A percentile compares a stretch with the other conserved stretches of the same genome.
Conservation (phyloP, 2,113 vertebrate species). For the Notothenia rossii region DNA sequence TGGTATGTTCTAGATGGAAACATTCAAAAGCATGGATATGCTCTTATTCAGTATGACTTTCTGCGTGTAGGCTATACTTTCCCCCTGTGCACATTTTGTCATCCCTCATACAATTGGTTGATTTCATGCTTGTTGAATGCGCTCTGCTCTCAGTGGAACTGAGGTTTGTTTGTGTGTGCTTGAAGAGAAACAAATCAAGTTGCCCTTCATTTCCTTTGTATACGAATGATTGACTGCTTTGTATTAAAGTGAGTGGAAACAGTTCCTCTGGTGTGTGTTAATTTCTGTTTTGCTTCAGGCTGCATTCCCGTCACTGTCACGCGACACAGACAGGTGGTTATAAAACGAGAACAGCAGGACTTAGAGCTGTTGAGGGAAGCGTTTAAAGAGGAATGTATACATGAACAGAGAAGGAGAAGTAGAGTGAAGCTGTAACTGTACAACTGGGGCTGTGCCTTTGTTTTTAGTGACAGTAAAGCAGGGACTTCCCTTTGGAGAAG, state of each 20-base stretch:
- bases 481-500: not conserved
- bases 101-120: not conserved
- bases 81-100: not conserved
- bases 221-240: not conserved
- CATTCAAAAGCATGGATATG: not conserved
- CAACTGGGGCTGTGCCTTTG: no score
- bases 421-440: not conserved
- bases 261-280: not conserved
- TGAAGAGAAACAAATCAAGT: not conserved
- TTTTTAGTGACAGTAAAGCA: not conserved
- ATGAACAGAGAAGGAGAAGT: not conserved
- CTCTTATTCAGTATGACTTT: not conserved
- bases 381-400: not conserved
- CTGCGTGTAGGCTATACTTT: not conserved
- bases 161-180: not conserved
- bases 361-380: slow-evolving; percentile 5
- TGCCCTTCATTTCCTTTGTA: not conserved
- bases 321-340: not conserved
- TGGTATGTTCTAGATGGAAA: slow-evolving; percentile 9
- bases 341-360: slow-evolving; percentile 39
- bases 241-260: not conserved
- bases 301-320: not conserved
- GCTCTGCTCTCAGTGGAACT: not conserved
- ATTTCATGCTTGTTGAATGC: not conserved
- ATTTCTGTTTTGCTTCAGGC: not conserved